Evolutionary conservation across 2,113 vertebrate species (phyloP), one percentile per base, ranked within the genome.

Genomic region (Colaptes auratus): DNA sequence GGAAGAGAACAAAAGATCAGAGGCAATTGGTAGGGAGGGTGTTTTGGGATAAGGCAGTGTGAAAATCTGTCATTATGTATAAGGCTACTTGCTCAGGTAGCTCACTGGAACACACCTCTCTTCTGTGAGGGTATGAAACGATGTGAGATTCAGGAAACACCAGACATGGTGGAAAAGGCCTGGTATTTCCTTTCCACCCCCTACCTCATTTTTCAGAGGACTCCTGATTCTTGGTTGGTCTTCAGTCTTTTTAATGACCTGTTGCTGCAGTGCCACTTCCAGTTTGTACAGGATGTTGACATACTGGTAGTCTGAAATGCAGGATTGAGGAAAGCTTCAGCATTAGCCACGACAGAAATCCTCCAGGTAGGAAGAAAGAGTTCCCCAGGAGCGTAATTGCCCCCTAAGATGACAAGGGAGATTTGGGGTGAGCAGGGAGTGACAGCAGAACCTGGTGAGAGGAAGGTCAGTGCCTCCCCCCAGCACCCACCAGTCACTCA

Each of bases 201-300:
- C 19, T 21, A 2, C 3, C 3, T 6, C 23, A 7, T 24, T 79
- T 96, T 88, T 91, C 67, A 74, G 48, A n/a, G 71, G 16, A 46
- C 19, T 93, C 53, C 53, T 75, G 33, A n/a, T 86, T 93, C 48
- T 87, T 76, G 25, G 28, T 88, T 90, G 58, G 61, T 73, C 28
- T 91, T 58, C 33, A 90, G 79, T 20, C 33, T 65, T 95, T 89
- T 96, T 90, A 93, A 95, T 88, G 89, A 88, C 76, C 73, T 94
- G 89, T 91, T 92, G 72, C 90, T 92, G 76, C 86, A 78, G 61
- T 78, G 65, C 72, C 1, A 12, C 66, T 96, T 96, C 93, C 93
- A 95, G 82, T 95, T 96, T 93, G 88, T 82, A 72, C 55, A 81
- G 71, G 31, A 31, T 75, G 82, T 88, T 95, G 88, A 96, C 76